Base-by-base conservation (phyloP, 2,888 invertebrate genomes). In the Drepanosiphum platanoidis region DNA sequence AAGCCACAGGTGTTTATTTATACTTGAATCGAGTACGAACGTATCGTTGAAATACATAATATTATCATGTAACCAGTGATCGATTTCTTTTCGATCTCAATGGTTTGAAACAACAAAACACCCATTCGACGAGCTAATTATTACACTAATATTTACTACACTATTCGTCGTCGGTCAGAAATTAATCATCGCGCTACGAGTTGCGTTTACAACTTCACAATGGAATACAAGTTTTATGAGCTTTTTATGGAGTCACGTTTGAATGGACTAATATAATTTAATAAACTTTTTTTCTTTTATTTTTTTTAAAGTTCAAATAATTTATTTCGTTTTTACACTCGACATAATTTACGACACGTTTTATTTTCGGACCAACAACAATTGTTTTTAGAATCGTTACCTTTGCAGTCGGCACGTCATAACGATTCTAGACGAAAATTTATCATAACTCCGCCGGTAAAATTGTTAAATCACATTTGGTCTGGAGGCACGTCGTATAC, bases 381-480 rank as follows among this genome's bases (percentile, higher is more conserved):
- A 78, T 78, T 39, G 64, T 78, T 39, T 11, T 39, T 74, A 61
- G 3, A n/a, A 61, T 13, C 18, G 22, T 78, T 39, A 78, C 64
- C 9, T 64, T 78, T 64, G 39, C n/a, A n/a, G n/a, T 64, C 78
- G 39, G 64, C 39, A 22, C 22, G 30, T 5, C 32, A 64, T 64
- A 27, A 4, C n/a, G 11, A 22, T 64, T 30, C 64, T 64, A 27
- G 64, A 9, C 22, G 1, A 27, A 27, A 46, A 22, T 46, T 22
- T 11, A 74, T 52, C 74, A 42, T 72, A 18, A 75, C 32, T 75
- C 34, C 36, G 34, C 34, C n/a, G 75, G 39, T 46, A 9, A 32
- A 74, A 46, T 78, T 22, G 18, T 77, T 30, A 46, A 74, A 74
- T 74, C 72, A 46, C 30, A 32, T 52, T 71, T 39, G 27, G 71